These are phyloP conservation scores for Phortica magna DNA, from an alignment of 2,888 invertebrate genomes.

Conservation along the genomic window DNA sequence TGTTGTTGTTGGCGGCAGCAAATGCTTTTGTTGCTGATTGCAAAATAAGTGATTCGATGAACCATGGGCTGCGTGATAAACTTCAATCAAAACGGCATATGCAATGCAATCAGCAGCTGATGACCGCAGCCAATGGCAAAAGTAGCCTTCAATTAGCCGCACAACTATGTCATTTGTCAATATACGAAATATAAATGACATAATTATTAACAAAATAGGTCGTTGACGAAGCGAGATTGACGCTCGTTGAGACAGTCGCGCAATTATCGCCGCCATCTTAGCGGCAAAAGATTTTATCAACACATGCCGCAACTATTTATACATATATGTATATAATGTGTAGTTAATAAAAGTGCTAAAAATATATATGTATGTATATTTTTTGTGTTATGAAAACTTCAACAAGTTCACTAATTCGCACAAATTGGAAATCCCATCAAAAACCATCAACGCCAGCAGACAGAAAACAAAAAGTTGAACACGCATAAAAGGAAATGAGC, in stretches of 20 bases:
- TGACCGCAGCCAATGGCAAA: neutral
- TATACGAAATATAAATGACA: slow-evolving; percentile 29
- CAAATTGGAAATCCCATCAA: slow-evolving; percentile 28
- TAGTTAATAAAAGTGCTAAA: slow-evolving; percentile 26
- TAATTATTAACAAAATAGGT: too few relatives aligned
- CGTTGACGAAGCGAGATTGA: too few relatives aligned
- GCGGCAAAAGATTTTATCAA: too few relatives aligned
- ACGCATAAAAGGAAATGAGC: slow-evolving; percentile 23
- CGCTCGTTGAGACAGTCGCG: too few relatives aligned
- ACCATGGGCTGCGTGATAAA: slow-evolving; percentile 63
- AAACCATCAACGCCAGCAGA: neutral
- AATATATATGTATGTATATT: neutral
- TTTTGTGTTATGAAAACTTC: slow-evolving; percentile 9
- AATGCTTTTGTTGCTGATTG: slow-evolving; percentile 57
- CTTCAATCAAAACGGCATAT: slow-evolving; percentile 54
- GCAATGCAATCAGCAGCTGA: slow-evolving; percentile 6
- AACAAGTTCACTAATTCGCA: neutral
- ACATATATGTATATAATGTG: too few relatives aligned
- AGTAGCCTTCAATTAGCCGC: slow-evolving; percentile 23
- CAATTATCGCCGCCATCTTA: too few relatives aligned
- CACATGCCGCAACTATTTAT: too few relatives aligned
- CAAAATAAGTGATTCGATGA: slow-evolving; percentile 67
- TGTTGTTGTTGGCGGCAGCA: slow-evolving; percentile 11
- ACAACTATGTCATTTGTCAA: slow-evolving; percentile 67
- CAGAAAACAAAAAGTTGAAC: slow-evolving; percentile 16